phyloP scores from a whole-genome alignment of 2,888 invertebrate species.

The Spilarctia lutea region DNA sequence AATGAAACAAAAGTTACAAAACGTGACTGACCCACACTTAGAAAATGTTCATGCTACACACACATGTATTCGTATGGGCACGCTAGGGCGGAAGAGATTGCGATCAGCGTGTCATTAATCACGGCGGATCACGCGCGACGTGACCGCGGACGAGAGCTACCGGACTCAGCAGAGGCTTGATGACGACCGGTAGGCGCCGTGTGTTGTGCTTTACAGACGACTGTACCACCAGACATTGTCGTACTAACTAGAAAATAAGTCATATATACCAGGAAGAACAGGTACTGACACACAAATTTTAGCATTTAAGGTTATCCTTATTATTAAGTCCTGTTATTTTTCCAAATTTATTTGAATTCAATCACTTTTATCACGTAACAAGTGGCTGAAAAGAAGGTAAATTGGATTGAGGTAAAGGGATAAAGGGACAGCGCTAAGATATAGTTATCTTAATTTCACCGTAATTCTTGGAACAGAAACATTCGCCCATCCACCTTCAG shows the following conservation, averaged over 20 bases:
- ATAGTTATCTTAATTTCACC: neutral
- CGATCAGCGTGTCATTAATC: slow-evolving; percentile 65
- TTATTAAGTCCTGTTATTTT: neutral
- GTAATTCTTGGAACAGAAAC: neutral
- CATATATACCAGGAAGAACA: neutral
- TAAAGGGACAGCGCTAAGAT: no score
- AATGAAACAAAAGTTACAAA: slow-evolving; percentile 11
- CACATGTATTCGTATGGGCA: neutral
- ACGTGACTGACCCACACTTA: slow-evolving; percentile 14
- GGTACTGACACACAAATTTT: neutral
- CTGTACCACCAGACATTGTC: neutral
- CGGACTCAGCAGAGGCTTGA: slow-evolving; percentile 18
- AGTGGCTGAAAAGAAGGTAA: no score
- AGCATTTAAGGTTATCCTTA: neutral
- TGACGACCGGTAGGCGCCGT: neutral
- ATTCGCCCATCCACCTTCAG: no score
- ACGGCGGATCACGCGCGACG: slow-evolving; percentile 63
- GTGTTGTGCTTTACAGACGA: neutral
- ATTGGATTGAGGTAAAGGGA: neutral
- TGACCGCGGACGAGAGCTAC: slow-evolving; percentile 50
- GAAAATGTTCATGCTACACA: neutral
- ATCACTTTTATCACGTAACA: no score
- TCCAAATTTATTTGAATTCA: neutral
- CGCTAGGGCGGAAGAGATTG: slow-evolving; percentile 70
- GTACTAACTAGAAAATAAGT: neutral